These are phyloP conservation scores for Asarcornis scutulata DNA, from an alignment of 2,113 vertebrate species.

Conservation along the genomic window DNA sequence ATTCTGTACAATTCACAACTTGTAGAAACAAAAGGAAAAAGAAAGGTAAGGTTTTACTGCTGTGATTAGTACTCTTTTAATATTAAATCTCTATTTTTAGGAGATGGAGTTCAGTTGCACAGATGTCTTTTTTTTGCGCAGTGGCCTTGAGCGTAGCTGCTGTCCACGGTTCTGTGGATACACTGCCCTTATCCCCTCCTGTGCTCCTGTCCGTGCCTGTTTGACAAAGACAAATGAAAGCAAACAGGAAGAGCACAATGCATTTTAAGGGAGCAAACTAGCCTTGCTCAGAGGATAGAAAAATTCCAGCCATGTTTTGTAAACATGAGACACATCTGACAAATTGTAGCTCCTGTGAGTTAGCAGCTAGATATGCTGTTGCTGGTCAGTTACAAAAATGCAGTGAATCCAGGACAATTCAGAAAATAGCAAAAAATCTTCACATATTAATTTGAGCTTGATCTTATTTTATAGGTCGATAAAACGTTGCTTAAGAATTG, in stretches of 20 bases:
- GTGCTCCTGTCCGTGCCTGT: accelerated
- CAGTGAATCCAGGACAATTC: neutral
- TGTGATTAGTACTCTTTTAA: neutral
- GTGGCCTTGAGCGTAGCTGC: neutral
- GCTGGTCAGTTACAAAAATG: neutral
- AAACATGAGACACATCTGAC: neutral
- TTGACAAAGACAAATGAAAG: neutral
- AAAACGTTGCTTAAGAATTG: neutral
- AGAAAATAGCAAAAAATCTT: neutral
- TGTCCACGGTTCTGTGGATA: neutral
- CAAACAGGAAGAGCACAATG: neutral
- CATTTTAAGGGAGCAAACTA: neutral
- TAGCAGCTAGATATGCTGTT: neutral
- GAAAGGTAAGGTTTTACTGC: neutral
- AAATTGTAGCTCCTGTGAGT: neutral
- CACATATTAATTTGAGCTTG: neutral
- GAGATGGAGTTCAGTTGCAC: neutral
- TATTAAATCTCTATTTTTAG: neutral
- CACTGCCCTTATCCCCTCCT: neutral
- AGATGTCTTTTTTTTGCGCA: neutral
- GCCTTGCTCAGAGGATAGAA: neutral
- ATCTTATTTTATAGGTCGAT: neutral
- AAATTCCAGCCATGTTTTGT: neutral
- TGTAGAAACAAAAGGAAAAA: neutral
- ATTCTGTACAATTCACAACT: neutral